A percentile compares a stretch with the other conserved stretches of the same genome.
These are phyloP conservation scores for Hiodon alosoides DNA, from an alignment of 2,113 vertebrate species.

Conservation along the genomic window DNA sequence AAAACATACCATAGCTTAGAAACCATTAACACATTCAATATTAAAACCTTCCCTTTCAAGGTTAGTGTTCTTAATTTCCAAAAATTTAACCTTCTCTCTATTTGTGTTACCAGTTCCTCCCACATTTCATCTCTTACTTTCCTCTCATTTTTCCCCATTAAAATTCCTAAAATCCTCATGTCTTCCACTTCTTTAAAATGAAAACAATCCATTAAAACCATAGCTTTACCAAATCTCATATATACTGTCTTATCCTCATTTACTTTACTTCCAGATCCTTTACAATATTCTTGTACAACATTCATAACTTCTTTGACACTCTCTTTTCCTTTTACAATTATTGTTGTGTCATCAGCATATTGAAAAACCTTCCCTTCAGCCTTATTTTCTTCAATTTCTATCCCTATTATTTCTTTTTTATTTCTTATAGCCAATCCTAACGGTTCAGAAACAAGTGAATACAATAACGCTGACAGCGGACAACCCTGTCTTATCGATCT, in stretches of 20 bases:
- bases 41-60: too few species aligned
- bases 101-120: too few species aligned
- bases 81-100: too few species aligned
- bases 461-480: neutral
- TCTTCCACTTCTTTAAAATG: neutral
- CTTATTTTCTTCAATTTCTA: neutral
- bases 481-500: slow-evolving; percentile 13
- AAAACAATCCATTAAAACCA: neutral
- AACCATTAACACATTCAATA: too few species aligned
- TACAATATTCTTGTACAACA: neutral
- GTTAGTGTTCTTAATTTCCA: too few species aligned
- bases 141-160: too few species aligned
- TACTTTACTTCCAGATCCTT: neutral
- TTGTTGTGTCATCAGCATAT: neutral
- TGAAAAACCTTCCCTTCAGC: neutral
- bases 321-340: neutral
- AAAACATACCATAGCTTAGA: too few species aligned
- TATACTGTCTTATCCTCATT: neutral
- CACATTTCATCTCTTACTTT: too few species aligned
- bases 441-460: neutral
- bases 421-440: neutral
- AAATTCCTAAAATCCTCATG: too few species aligned
- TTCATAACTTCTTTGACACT: neutral
- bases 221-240: neutral
- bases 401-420: neutral